Evolutionary conservation across 1,140 invertebrate species (phyloP).

Genomic region (Euwallacea fornicatus): DNA sequence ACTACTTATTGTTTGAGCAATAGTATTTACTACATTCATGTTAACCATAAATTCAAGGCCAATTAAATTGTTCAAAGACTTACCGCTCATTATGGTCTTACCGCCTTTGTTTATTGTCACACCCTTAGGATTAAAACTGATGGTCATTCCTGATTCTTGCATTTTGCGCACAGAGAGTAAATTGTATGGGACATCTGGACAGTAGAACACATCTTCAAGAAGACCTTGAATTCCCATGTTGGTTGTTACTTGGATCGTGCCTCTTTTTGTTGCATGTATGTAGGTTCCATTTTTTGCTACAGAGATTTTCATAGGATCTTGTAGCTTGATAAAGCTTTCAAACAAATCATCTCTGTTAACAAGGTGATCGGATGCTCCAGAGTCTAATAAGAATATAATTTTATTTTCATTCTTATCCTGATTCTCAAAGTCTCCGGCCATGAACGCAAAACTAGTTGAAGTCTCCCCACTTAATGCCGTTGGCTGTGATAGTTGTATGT

Average conservation of each 20-base stretch:
- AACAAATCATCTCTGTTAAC: conserved; percentile 20
- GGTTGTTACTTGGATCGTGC: conserved; percentile 21
- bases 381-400: conserved; percentile 27
- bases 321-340: no score
- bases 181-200: conserved; percentile 41
- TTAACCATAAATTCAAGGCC: conserved; percentile 27
- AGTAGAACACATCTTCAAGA: conserved; percentile 27
- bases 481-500: not conserved
- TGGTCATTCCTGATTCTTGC: conserved; percentile 44
- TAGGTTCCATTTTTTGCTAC: conserved; percentile 22
- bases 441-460: conserved; percentile 11
- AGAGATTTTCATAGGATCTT: conserved; percentile 22
- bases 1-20: no score
- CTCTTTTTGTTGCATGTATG: conserved; percentile 12
- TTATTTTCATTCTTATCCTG: conserved; percentile 1
- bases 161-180: conserved; percentile 47
- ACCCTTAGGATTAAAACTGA: conserved; percentile 43
- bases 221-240: conserved; percentile 17
- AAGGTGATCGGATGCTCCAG: conserved; percentile 33
- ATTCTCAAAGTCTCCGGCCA: not conserved
- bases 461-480: not conserved
- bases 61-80: conserved; percentile 45
- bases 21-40: no score
- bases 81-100: conserved; percentile 44
- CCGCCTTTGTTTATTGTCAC: conserved; percentile 39